Conservation (phyloP, 1,140 invertebrate species). For the Eueides isabella region DNA sequence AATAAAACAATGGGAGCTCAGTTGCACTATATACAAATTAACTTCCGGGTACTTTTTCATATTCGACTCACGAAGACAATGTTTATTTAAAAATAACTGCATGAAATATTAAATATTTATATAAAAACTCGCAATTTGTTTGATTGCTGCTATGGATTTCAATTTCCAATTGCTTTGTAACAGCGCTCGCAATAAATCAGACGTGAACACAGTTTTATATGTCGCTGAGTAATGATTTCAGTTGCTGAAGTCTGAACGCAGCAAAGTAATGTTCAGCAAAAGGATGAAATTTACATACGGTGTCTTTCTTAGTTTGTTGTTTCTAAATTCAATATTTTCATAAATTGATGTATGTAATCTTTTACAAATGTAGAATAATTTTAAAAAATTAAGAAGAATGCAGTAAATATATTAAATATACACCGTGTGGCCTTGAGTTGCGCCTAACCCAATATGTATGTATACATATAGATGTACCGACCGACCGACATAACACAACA, state of each 20-base stretch:
- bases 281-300: not conserved
- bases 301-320: not conserved
- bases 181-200: constrained; percentile 12
- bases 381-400: not conserved
- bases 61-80: not conserved
- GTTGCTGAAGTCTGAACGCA: not conserved
- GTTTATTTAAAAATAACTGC: constrained; percentile 3
- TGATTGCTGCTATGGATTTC: constrained; percentile 16
- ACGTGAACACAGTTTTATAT: constrained; percentile 12
- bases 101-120: constrained; percentile 8
- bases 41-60: not conserved
- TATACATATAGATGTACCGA: too few relatives aligned
- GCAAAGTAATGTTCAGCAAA: not conserved
- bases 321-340: too few relatives aligned
- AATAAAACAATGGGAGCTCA: not conserved
- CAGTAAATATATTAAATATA: too few relatives aligned
- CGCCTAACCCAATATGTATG: too few relatives aligned
- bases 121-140: constrained; percentile 11
- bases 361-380: not conserved
- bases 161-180: constrained; percentile 17
- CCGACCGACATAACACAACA: too few relatives aligned
- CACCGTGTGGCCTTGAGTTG: too few relatives aligned
- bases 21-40: not conserved
- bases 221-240: not conserved
- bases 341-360: not conserved